These are phyloP conservation scores for Microctenopoma stevenorrisi DNA, from an alignment of 2,797 vertebrate species.

Conservation along the genomic window DNA sequence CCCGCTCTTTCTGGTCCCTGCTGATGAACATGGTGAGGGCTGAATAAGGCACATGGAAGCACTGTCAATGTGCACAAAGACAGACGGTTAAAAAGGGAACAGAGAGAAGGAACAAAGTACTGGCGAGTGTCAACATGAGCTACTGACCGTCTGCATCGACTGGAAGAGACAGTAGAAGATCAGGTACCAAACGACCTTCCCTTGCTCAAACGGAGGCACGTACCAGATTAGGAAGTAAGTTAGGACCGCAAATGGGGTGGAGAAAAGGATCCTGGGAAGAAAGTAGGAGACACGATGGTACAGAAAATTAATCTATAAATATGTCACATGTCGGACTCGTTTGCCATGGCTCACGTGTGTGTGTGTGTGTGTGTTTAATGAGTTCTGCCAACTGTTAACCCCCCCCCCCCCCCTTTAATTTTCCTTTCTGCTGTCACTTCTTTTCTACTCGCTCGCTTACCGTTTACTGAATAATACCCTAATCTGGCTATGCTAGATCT, in stretches of 20 bases:
- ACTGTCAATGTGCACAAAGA: constrained; percentile 79
- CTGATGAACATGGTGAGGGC: constrained; percentile 98
- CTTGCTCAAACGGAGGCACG: constrained; percentile 87
- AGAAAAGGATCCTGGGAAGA: constrained; percentile 88
- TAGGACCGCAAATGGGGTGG: constrained; percentile 89
- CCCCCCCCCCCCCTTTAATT: constrained; percentile 14
- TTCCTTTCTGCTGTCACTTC: constrained; percentile 21
- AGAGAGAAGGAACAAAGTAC: background rate
- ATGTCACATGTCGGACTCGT: too few relatives aligned
- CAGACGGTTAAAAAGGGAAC: constrained; percentile 7
- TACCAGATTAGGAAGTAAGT: constrained; percentile 94
- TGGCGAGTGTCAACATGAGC: background rate
- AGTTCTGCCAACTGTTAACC: constrained; percentile 23
- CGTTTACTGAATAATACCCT: constrained; percentile 64
- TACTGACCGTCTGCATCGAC: constrained; percentile 93
- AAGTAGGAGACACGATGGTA: background rate
- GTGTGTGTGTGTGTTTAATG: too few relatives aligned
- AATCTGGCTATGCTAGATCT: constrained; percentile 51
- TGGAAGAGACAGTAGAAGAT: constrained; percentile 96
- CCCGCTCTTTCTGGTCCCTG: constrained; percentile 92
- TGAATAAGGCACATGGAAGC: constrained; percentile 97
- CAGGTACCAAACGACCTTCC: constrained; percentile 91
- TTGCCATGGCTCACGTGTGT: too few relatives aligned
- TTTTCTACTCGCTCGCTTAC: constrained; percentile 31
- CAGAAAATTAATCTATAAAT: too few relatives aligned